Evolutionary conservation across 2,888 invertebrate species (phyloP), one percentile per base, ranked within the genome.

Genomic region (Pimpla rufipes): DNA sequence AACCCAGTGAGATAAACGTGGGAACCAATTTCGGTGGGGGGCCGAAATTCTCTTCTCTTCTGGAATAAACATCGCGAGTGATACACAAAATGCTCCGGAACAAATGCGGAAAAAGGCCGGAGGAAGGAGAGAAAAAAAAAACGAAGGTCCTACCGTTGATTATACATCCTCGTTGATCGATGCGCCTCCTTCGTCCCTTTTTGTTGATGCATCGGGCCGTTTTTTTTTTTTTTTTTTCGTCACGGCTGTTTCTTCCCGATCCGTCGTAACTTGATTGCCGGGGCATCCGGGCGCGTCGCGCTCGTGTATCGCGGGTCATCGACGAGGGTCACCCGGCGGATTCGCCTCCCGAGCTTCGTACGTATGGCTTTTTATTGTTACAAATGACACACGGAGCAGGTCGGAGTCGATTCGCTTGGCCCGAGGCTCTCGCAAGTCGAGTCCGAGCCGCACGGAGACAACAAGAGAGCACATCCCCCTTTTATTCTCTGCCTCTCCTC

Each of bases 361-460:
- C 50, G 50, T 74, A 29, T 29, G 66, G 74, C 66, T 59, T 70
- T 88, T 89, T 87, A 89, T 89, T 88, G 89, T 89, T 90, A 90
- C 90, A 90, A 90, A 90, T 90, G 89, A 90, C 86, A 86, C 85
- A 86, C 86, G 86, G 85, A 87, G 23, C 87, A 81, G 79, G 86
- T 87, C 73, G 84, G 88, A 88, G 87, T 86, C 85, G 81, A 79
- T 80, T 78, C 59, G 59, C 74, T 66, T 68, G 13, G 40, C 71
- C 57, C 76, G 37, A 62, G 37, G n/a, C 16, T 62, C 55, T 71
- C 29, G 29, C 29, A 11, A 29, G 23, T 42, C 50, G 59, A 52
- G 73, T 37, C 45, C 68, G 16, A 16, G 23, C n/a, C 40, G 3
- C 3, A 13, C 16, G 10, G 50, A 74, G 73, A 57, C 67, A 52